Conservation (phyloP, 2,888 invertebrate genomes). For the Drosophila limbata region DNA sequence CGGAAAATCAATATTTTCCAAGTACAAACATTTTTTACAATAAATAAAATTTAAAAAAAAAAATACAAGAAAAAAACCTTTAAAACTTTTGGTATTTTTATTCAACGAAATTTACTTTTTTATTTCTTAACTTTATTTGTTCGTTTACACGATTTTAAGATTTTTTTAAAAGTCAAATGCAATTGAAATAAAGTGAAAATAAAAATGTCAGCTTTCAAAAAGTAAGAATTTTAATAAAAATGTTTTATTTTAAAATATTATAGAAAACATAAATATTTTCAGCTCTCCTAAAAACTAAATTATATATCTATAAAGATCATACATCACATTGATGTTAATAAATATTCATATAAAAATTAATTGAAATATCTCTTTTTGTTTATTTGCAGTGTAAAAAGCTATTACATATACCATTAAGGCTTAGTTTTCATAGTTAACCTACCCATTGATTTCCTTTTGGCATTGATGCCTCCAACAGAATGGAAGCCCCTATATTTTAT, state of each 20-base stretch:
- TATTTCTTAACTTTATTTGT: too few relatives aligned
- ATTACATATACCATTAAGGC: conserved; percentile 73
- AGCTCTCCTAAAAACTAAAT: neutral
- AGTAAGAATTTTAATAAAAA: neutral
- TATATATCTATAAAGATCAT: neutral
- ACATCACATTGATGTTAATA: neutral
- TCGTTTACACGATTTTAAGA: neutral
- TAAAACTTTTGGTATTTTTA: conserved; percentile 1
- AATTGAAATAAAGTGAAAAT: neutral
- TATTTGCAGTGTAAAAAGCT: conserved; percentile 78
- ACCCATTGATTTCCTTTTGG: conserved; percentile 70
- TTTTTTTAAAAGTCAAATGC: neutral
- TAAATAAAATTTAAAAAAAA: conserved; percentile 44
- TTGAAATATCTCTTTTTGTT: conserved; percentile 17
- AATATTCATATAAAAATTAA: neutral
- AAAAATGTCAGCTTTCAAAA: neutral
- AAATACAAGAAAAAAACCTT: conserved; percentile 1
- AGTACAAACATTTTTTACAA: conserved; percentile 23
- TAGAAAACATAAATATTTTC: neutral
- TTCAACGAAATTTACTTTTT: neutral
- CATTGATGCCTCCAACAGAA: conserved; percentile 62
- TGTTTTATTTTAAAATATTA: neutral
- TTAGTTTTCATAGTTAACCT: conserved; percentile 76
- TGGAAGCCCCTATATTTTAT: conserved; percentile 75
- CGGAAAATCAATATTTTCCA: conserved; percentile 30